Base-by-base conservation (phyloP, 2,888 invertebrate species). In the Latrodectus hesperus region DNA sequence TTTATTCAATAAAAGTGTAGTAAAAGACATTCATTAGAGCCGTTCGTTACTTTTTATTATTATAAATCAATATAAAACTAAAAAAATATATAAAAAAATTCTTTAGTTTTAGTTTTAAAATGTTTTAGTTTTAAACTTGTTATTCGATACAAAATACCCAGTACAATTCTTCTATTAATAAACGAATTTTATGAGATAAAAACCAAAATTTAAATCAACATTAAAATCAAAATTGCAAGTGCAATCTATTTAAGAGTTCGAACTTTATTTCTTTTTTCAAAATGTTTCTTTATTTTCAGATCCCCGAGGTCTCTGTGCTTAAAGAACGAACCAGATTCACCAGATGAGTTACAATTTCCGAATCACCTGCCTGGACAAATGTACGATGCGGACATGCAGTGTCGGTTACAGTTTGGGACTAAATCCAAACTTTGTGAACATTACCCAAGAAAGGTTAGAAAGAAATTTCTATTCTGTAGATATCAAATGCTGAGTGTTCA, bases 381-480 rank as follows among this genome's bases (percentile, higher is more conserved):
- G n/a, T 91, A 91, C 85, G 90, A 91, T 84, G 91, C 91, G 0
- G 91, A 91, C 76, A 91, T 90, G 26, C 91, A 91, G 89, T 91
- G 91, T 88, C 90, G 90, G 84, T 90, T 91, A 90, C 91, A 91
- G 90, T 91, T 91, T 90, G 91, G 91, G 1, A 87, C 84, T 26
- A 90, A 90, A 67, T 91, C 91, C 1, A 91, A 90, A 77, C 90
- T 91, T 70, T 91, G 91, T 86, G 90, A 89, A 3, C 91, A 91
- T 77, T 90, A 91, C 71, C 90, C 91, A 87, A 91, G 91, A 70
- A 90, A 90, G 90, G 91, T 91, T 72, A 26, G 26, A 38, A 38
- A 38, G 38, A 38, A 38, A 38, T 38, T 38, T 6, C 38, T 38
- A 38, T 38, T 38, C 38, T 38, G 6, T 38, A 6, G 38, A 38